Conservation (phyloP, 2,888 invertebrate genomes). For the Drepana falcataria region DNA sequence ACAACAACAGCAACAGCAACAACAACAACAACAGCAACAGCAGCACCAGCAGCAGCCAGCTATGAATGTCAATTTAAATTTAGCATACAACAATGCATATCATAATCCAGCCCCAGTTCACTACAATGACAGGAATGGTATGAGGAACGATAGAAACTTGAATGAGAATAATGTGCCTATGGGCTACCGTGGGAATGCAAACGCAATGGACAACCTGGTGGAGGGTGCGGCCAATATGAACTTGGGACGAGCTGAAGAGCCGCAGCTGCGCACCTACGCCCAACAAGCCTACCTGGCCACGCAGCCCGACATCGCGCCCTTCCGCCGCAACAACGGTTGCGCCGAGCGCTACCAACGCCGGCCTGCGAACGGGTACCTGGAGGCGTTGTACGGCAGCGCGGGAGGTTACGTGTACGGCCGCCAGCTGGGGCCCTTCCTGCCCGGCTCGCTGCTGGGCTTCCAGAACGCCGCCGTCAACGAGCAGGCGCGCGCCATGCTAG, state of each 20-base stretch:
- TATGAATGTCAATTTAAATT: slow-evolving; percentile 38
- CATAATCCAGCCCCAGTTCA: slow-evolving; percentile 40
- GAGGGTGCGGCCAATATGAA: slow-evolving; percentile 58
- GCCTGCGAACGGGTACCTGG: slow-evolving; percentile 57
- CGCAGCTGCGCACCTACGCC: slow-evolving; percentile 41
- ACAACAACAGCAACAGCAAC: slow-evolving; percentile 12
- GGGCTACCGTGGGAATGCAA: slow-evolving; percentile 40
- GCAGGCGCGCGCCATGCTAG: slow-evolving; percentile 73
- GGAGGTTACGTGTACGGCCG: slow-evolving; percentile 31
- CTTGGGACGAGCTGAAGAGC: slow-evolving; percentile 21
- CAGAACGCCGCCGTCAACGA: slow-evolving; percentile 75
- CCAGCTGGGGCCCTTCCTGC: slow-evolving; percentile 57
- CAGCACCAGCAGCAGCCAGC: background rate
- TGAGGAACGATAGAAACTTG: slow-evolving; percentile 44
- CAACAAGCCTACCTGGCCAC: slow-evolving; percentile 45
- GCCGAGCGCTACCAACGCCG: slow-evolving; percentile 44
- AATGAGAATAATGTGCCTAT: slow-evolving; percentile 45
- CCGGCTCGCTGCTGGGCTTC: slow-evolving; percentile 68
- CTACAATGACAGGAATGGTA: slow-evolving; percentile 45
- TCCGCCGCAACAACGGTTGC: slow-evolving; percentile 8
- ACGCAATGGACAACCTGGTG: slow-evolving; percentile 51
- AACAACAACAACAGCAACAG: too few species aligned
- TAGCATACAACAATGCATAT: slow-evolving; percentile 52
- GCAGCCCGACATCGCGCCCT: slow-evolving; percentile 44
- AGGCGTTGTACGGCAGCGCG: slow-evolving; percentile 40